These are phyloP conservation scores for Desmophyllum pertusum DNA, from an alignment of 92 coral and sea anemone genomes.

Conservation along the genomic window DNA sequence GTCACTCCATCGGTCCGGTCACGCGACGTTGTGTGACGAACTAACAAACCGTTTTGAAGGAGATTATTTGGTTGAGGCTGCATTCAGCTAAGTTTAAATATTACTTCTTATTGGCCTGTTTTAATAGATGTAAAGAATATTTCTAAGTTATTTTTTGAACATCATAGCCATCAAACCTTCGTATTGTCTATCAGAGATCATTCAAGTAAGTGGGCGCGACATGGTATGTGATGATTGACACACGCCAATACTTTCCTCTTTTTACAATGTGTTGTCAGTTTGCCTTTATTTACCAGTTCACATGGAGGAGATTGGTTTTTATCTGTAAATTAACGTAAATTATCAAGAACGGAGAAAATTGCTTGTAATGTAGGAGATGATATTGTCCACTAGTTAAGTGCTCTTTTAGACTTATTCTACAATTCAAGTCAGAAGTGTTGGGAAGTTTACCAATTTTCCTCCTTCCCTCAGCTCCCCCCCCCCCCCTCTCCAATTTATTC, in stretches of 20 bases:
- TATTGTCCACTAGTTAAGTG: neutral
- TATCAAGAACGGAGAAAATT: no score
- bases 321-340: neutral
- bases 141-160: neutral
- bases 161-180: neutral
- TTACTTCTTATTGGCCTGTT: no score
- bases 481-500: no score
- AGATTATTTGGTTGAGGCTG: neutral
- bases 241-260: neutral
- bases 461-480: no score
- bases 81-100: no score
- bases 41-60: neutral
- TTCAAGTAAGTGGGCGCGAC: neutral
- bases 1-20: neutral
- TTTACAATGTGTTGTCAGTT: neutral
- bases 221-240: neutral
- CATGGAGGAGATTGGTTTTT: neutral
- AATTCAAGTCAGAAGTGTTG: no score
- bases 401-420: neutral
- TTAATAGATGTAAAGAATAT: no score
- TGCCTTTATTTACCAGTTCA: neutral
- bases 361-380: no score
- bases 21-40: neutral
- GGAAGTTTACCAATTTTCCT: no score
- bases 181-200: neutral